A percentile compares a stretch with the other conserved stretches of the same genome.
Conservation (phyloP, 1,140 invertebrate genomes). For the Saxidomus purpurata region DNA sequence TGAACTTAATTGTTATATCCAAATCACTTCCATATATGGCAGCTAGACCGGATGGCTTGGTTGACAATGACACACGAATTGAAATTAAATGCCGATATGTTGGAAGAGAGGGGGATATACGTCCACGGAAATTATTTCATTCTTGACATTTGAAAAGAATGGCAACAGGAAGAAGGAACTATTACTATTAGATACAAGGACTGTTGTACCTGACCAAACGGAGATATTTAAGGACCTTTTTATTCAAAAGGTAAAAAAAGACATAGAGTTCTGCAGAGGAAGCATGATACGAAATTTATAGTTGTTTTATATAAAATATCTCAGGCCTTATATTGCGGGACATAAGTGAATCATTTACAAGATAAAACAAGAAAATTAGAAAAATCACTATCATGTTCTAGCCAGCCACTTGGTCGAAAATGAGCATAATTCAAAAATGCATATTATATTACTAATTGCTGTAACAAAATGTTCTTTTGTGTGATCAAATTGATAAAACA, state of each 20-base stretch:
- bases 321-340: no score
- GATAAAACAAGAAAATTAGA: no score
- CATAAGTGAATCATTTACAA: no score
- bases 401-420: background rate
- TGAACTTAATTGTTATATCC: background rate
- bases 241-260: no score
- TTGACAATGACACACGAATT: background rate
- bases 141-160: background rate
- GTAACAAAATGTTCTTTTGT: background rate
- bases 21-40: background rate
- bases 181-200: constrained; percentile 55
- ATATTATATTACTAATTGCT: background rate
- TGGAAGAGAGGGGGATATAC: constrained; percentile 3
- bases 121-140: background rate
- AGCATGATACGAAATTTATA: no score
- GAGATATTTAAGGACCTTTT: no score
- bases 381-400: no score
- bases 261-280: no score
- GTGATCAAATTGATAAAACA: background rate
- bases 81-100: constrained; percentile 45
- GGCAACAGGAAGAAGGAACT: background rate
- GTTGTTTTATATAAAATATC: no score
- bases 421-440: background rate
- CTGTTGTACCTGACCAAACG: constrained; percentile 29
- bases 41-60: background rate